These are phyloP conservation scores for Ruditapes philippinarum DNA, from an alignment of 1,140 invertebrate species.

Conservation along the genomic window DNA sequence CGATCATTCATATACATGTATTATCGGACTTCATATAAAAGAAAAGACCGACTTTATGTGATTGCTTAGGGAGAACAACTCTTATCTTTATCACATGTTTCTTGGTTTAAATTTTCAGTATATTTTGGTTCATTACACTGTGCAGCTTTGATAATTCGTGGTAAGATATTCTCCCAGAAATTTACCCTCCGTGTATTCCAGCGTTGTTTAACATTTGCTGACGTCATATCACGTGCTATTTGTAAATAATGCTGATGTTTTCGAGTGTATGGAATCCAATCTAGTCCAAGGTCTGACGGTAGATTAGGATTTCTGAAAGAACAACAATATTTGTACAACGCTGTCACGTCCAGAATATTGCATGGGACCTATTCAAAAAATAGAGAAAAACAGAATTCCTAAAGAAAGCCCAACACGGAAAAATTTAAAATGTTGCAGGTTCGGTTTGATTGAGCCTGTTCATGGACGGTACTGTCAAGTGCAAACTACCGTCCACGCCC, in stretches of 20 bases:
- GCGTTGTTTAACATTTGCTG: constrained; percentile 14
- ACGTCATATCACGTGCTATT: constrained; percentile 35
- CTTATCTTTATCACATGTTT: neutral
- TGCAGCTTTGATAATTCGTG: constrained; percentile 1
- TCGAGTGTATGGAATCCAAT: constrained; percentile 12
- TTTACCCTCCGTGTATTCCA: constrained; percentile 27
- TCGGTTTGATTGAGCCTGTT: too few relatives aligned
- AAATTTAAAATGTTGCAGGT: too few relatives aligned
- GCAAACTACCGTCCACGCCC: too few relatives aligned
- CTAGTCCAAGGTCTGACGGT: neutral
- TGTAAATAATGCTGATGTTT: constrained; percentile 27
- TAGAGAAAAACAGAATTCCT: too few relatives aligned
- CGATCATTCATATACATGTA: too few relatives aligned
- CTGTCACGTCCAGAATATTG: too few relatives aligned
- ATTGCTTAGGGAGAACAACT: neutral
- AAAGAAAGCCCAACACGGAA: too few relatives aligned
- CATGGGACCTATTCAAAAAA: too few relatives aligned
- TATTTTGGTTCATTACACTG: neutral
- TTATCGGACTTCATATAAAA: too few relatives aligned
- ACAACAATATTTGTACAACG: too few relatives aligned
- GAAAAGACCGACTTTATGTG: too few relatives aligned
- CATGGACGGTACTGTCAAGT: too few relatives aligned
- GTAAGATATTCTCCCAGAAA: constrained; percentile 31
- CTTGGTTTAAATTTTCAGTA: neutral
- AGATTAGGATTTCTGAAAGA: constrained; percentile 17